These are phyloP conservation scores for Idaea straminata DNA, from an alignment of 2,888 invertebrate genomes.

Conservation along the genomic window DNA sequence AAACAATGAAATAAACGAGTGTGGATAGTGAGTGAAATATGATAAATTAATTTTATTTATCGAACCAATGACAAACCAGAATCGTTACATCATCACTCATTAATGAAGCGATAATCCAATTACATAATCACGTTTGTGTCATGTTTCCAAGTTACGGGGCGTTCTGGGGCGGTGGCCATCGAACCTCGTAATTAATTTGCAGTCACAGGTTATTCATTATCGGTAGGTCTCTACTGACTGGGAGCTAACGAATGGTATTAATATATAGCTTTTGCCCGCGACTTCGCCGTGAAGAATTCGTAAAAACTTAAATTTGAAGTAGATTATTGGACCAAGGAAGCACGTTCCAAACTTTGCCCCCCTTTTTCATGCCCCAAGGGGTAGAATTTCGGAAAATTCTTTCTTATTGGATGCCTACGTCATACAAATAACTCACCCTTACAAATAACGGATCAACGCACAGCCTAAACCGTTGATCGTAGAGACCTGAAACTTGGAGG, in stretches of 20 bases:
- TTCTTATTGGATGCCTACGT: no score
- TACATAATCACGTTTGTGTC: not conserved
- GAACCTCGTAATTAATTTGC: conserved; percentile 54
- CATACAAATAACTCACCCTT: no score
- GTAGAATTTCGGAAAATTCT: no score
- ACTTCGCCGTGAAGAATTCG: no score
- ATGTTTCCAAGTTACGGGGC: not conserved
- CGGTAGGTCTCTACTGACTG: conserved; percentile 11
- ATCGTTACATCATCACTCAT: not conserved
- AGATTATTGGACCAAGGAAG: no score
- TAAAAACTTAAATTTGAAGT: no score
- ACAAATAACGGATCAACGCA: no score
- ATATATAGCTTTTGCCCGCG: no score
- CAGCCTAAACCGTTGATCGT: no score
- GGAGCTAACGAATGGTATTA: not conserved
- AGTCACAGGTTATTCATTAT: conserved; percentile 54
- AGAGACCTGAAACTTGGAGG: no score
- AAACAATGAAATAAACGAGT: not conserved
- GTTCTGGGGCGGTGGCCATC: conserved; percentile 13
- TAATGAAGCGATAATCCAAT: not conserved
- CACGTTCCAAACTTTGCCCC: no score
- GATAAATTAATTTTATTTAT: not conserved
- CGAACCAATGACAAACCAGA: not conserved
- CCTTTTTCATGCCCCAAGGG: no score
- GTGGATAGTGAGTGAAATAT: not conserved